Conservation (phyloP, 2,113 vertebrate genomes). For the Indicator indicator region DNA sequence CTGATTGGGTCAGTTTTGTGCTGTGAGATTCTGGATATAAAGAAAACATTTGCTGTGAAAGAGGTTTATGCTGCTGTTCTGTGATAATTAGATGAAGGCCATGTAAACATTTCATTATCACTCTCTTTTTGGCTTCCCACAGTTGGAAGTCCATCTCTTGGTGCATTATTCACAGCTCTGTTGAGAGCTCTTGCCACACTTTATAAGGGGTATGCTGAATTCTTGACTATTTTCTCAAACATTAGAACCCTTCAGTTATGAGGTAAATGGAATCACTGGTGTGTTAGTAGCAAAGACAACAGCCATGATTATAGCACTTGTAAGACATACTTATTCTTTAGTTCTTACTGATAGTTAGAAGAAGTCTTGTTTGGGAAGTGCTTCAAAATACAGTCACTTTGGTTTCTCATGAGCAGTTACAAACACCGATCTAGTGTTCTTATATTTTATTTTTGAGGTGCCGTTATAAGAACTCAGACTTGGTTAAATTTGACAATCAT, state of each 20-base stretch:
- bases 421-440: not conserved
- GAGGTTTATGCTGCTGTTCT: not conserved
- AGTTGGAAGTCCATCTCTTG: not conserved
- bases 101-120: too few species aligned
- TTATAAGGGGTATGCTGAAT: not conserved
- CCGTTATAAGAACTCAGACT: not conserved
- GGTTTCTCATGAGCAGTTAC: not conserved
- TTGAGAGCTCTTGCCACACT: not conserved
- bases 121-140: too few species aligned
- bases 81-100: not conserved
- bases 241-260: not conserved
- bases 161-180: not conserved
- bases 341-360: not conserved
- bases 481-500: not conserved
- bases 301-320: fast-evolving
- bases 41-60: not conserved
- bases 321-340: not conserved
- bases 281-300: not conserved
- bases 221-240: not conserved
- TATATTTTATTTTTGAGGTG: not conserved
- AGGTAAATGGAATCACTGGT: not conserved
- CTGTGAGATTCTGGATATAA: not conserved
- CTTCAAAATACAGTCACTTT: not conserved
- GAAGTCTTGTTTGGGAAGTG: not conserved
- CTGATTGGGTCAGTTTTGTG: not conserved